A percentile compares a stretch with the other conserved stretches of the same genome.
These are phyloP conservation scores for Tenthredo livida DNA, from an alignment of 2,888 invertebrate genomes.

Conservation along the genomic window DNA sequence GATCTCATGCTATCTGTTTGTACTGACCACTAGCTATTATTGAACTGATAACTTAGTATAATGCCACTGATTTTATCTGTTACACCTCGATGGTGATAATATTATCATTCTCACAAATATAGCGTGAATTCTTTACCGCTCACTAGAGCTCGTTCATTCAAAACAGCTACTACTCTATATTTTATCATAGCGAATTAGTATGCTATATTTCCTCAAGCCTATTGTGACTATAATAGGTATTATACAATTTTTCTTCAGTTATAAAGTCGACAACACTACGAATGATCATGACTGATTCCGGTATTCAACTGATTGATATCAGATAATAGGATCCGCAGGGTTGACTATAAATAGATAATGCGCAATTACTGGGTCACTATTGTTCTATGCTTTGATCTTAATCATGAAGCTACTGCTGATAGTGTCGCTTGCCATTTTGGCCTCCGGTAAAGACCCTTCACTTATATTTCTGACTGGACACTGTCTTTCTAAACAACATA, in stretches of 20 bases:
- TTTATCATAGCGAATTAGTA: background rate
- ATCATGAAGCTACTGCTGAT: constrained; percentile 17
- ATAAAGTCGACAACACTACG: background rate
- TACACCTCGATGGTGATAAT: background rate
- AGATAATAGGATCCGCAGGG: background rate
- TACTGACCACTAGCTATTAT: background rate
- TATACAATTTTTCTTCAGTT: background rate
- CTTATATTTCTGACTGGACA: no score
- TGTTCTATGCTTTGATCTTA: background rate
- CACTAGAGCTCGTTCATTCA: background rate
- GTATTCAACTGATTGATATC: background rate
- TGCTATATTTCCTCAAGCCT: background rate
- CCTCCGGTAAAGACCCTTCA: background rate
- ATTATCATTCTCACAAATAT: background rate
- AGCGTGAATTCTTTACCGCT: background rate
- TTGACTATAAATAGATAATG: background rate
- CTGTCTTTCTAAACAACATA: no score
- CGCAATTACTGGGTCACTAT: background rate
- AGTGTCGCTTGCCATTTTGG: background rate
- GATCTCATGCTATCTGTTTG: background rate
- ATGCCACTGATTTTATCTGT: background rate
- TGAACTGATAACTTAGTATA: background rate
- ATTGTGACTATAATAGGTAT: no score
- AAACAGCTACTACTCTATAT: background rate
- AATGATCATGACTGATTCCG: background rate